Conservation (phyloP, 2,888 invertebrate species). For the Platycnemis pennipes region DNA sequence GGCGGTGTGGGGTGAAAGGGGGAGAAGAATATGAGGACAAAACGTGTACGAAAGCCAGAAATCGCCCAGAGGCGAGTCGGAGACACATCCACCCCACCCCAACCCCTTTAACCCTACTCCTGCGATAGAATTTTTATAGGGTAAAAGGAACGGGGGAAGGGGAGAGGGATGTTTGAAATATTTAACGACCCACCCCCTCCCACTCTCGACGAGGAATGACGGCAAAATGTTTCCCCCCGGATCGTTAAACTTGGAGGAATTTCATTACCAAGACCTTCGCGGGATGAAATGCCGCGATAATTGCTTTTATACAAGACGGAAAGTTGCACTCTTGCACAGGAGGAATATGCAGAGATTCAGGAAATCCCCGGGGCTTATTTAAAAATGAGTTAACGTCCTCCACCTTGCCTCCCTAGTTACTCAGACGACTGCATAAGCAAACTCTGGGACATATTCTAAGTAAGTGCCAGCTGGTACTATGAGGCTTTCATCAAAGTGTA, state of each 20-base stretch:
- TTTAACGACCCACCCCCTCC: not conserved
- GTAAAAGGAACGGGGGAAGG: not conserved
- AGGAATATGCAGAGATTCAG: not conserved
- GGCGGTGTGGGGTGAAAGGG: not conserved
- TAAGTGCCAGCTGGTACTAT: too few species aligned
- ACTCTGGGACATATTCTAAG: too few species aligned
- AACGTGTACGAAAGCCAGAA: not conserved
- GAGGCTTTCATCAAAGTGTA: too few species aligned
- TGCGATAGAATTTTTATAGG: slow-evolving; percentile 27
- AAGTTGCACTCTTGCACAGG: not conserved
- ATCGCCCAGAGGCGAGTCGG: not conserved
- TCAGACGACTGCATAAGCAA: not conserved
- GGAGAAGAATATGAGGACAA: not conserved
- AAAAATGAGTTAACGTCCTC: not conserved
- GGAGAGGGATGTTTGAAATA: not conserved
- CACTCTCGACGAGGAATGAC: not conserved
- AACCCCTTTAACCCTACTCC: not conserved
- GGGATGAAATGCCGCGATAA: slow-evolving; percentile 4
- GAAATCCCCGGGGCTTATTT: not conserved
- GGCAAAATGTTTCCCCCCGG: slow-evolving; percentile 23
- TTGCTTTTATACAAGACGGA: not conserved
- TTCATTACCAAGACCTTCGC: not conserved
- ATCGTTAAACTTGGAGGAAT: slow-evolving; percentile 10
- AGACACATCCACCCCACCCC: not conserved
- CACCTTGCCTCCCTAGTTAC: not conserved